phyloP scores from a whole-genome alignment of 2,797 vertebrate species.

The Hydrocynus forskahlii region DNA sequence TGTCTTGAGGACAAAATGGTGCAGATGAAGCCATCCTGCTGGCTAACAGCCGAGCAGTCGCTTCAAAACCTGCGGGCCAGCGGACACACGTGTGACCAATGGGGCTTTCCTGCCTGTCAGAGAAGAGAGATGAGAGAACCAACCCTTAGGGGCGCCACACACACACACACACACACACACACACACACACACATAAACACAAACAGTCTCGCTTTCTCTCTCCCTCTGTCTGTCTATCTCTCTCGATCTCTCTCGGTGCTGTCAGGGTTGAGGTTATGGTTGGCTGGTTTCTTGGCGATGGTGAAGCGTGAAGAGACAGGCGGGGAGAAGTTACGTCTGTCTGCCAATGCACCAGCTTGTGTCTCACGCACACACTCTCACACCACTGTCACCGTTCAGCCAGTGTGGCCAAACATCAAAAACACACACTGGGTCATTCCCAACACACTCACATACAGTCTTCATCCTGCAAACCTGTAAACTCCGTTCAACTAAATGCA shows the following conservation, averaged over 20 bases:
- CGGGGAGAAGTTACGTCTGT: slow-evolving; percentile 35
- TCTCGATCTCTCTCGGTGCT: slow-evolving; percentile 24
- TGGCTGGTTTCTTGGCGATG: slow-evolving; percentile 49
- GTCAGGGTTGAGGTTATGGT: slow-evolving; percentile 56
- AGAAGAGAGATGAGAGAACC: slow-evolving; percentile 49
- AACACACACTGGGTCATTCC: background rate
- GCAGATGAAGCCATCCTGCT: slow-evolving; percentile 64
- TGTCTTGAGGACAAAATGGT: slow-evolving; percentile 52
- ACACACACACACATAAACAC: background rate
- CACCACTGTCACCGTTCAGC: slow-evolving; percentile 8
- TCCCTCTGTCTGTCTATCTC: background rate
- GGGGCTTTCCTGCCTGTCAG: slow-evolving; percentile 67
- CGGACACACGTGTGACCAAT: slow-evolving; percentile 77
- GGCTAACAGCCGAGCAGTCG: slow-evolving; percentile 67
- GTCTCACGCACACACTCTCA: slow-evolving; percentile 14
- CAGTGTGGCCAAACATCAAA: background rate
- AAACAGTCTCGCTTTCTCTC: slow-evolving; percentile 16
- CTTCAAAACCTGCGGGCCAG: slow-evolving; percentile 73
- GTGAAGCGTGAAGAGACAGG: slow-evolving; percentile 51
- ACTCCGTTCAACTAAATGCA: background rate
- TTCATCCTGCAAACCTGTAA: background rate
- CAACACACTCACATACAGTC: background rate
- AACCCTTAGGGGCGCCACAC: slow-evolving; percentile 9
- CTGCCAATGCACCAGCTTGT: slow-evolving; percentile 23
- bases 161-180: background rate